phyloP scores from a whole-genome alignment of 2,888 invertebrate genomes.

The Tetrapedia diversipes region DNA sequence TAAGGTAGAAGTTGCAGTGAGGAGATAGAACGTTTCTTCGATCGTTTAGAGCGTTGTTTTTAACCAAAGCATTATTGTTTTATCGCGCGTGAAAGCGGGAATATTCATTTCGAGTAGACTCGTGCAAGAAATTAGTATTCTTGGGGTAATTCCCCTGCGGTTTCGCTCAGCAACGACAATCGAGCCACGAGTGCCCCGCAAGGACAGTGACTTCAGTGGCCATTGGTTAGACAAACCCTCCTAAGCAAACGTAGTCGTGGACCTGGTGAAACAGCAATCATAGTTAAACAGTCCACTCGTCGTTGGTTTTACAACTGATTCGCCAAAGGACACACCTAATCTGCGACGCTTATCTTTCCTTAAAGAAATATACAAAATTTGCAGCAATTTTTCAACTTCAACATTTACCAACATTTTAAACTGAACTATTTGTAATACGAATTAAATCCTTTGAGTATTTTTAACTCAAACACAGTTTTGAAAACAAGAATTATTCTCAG shows the following conservation, averaged over 20 bases:
- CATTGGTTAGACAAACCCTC: conserved; percentile 60
- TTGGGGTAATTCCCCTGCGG: conserved; percentile 2
- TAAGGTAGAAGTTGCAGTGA: background rate
- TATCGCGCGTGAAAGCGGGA: background rate
- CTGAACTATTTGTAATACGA: background rate
- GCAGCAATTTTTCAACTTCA: background rate
- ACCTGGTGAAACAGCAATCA: conserved; percentile 51
- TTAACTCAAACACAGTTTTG: background rate
- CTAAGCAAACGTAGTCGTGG: conserved; percentile 60
- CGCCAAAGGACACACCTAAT: background rate
- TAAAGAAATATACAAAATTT: background rate
- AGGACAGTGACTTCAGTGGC: conserved; percentile 54
- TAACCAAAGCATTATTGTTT: background rate
- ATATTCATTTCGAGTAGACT: background rate
- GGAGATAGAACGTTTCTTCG: background rate
- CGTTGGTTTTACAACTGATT: conserved; percentile 23
- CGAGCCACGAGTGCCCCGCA: conserved; percentile 45
- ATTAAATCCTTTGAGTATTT: too few species aligned
- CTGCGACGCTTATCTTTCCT: background rate
- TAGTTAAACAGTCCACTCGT: conserved; percentile 41
- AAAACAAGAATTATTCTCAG: too few species aligned
- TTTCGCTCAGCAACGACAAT: conserved; percentile 28
- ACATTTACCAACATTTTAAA: background rate
- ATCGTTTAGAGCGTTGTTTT: background rate
- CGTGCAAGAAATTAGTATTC: background rate